Percentiles rank a stretch among this genome's conserved stretches.
These are phyloP conservation scores for Microplitis deprimator DNA, from an alignment of 2,888 invertebrate species.

Conservation along the genomic window DNA sequence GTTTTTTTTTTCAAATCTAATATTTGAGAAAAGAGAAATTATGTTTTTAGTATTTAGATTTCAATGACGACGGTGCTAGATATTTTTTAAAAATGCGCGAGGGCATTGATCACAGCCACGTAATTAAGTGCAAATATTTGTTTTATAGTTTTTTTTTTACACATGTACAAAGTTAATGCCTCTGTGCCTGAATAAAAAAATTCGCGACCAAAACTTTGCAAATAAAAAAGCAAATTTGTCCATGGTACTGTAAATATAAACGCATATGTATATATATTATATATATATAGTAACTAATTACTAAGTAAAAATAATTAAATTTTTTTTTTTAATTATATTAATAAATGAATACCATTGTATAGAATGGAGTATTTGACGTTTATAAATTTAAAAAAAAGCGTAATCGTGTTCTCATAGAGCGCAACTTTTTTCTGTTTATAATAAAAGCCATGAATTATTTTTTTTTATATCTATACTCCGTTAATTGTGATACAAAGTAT, in stretches of 20 bases:
- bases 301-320: slow-evolving; percentile 35
- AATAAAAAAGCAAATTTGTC: neutral
- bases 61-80: slow-evolving; percentile 33
- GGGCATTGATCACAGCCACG: slow-evolving; percentile 17
- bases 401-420: neutral
- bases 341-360: slow-evolving; percentile 6
- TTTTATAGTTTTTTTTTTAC: slow-evolving; percentile 47
- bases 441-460: slow-evolving; percentile 38
- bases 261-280: slow-evolving; percentile 49
- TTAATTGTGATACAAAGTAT: slow-evolving; percentile 61
- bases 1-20: neutral
- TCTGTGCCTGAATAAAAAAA: slow-evolving; percentile 46
- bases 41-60: neutral
- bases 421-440: slow-evolving; percentile 8
- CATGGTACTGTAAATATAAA: slow-evolving; percentile 47
- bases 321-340: slow-evolving; percentile 23
- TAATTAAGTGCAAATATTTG: slow-evolving; percentile 59
- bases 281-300: slow-evolving; percentile 34
- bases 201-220: slow-evolving; percentile 21
- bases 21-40: neutral
- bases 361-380: slow-evolving; percentile 44
- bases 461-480: slow-evolving; percentile 53
- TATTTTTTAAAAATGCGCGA: slow-evolving; percentile 17
- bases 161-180: slow-evolving; percentile 49
- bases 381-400: slow-evolving; percentile 30